A percentile compares a stretch with the other conserved stretches of the same genome.
Conservation (phyloP, 2,888 invertebrate genomes). For the Pristionchus arcanus region DNA sequence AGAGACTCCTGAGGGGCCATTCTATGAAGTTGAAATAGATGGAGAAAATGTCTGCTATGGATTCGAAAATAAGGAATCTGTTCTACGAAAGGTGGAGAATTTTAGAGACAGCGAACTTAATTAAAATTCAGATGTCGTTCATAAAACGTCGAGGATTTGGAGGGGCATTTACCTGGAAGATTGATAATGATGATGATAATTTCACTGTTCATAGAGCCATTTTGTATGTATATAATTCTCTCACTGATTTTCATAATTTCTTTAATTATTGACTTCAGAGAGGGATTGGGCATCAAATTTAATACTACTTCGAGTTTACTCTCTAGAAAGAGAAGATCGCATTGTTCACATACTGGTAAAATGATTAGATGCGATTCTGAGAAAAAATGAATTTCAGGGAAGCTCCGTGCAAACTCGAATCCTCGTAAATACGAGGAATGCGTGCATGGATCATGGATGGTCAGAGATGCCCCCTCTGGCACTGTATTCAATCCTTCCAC, state of each 20-base stretch:
- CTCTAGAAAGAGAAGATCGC: not conserved
- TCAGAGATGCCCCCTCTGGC: not conserved
- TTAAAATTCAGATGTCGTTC: not conserved
- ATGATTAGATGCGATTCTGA: not conserved
- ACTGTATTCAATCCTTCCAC: not conserved
- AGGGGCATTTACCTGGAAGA: not conserved
- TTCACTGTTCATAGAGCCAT: not conserved
- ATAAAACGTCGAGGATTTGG: not conserved
- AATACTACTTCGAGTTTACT: not conserved
- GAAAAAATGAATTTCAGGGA: not conserved
- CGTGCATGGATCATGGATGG: constrained; percentile 19
- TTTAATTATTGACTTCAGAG: not conserved
- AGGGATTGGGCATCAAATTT: not conserved
- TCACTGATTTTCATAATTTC: not conserved
- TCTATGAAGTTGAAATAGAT: not conserved
- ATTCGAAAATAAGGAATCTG: not conserved
- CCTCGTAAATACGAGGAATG: constrained; percentile 31
- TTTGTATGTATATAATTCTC: not conserved
- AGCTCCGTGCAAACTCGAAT: not conserved
- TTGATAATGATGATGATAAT: not conserved
- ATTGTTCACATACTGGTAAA: not conserved
- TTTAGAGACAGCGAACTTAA: not conserved
- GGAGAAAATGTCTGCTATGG: not conserved
- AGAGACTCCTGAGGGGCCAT: not conserved
- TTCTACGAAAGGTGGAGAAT: not conserved